phyloP scores from a whole-genome alignment of 1,140 invertebrate species.

The Nephila pilipes region DNA sequence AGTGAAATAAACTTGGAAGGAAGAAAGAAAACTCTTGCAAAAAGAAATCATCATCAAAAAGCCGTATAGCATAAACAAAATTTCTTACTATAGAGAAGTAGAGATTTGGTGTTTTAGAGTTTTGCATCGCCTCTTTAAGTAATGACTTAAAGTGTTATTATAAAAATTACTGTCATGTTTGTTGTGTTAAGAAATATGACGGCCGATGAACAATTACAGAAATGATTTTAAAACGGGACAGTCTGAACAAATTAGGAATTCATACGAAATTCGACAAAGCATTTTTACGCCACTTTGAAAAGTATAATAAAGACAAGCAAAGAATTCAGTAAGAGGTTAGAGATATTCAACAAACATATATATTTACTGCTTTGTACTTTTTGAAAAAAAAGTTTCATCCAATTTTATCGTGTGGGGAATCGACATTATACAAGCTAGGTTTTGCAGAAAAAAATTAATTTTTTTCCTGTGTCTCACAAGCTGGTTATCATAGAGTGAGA shows the following conservation, averaged over 20 bases:
- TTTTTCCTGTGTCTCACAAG: neutral
- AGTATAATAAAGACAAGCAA: conserved; percentile 8
- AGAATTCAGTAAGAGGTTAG: neutral
- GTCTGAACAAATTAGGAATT: neutral
- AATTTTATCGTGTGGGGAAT: neutral
- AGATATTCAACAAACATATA: neutral
- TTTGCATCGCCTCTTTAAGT: too few relatives aligned
- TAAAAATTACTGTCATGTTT: neutral
- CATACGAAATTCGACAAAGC: neutral
- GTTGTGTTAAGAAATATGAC: neutral
- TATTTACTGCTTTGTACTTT: too few relatives aligned
- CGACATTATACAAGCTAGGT: neutral
- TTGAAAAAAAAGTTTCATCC: too few relatives aligned
- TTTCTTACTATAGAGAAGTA: too few relatives aligned
- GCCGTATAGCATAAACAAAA: too few relatives aligned
- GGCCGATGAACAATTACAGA: neutral
- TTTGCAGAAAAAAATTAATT: neutral
- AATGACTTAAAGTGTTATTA: neutral
- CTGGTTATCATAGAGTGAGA: too few relatives aligned
- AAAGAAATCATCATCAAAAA: too few relatives aligned
- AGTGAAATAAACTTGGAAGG: too few relatives aligned
- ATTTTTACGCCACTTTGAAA: neutral
- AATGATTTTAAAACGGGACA: neutral
- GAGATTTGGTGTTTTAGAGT: too few relatives aligned
- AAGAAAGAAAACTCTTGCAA: too few relatives aligned